phyloP scores from a whole-genome alignment of 2,888 invertebrate species.

The Cheilosia pagana region DNA sequence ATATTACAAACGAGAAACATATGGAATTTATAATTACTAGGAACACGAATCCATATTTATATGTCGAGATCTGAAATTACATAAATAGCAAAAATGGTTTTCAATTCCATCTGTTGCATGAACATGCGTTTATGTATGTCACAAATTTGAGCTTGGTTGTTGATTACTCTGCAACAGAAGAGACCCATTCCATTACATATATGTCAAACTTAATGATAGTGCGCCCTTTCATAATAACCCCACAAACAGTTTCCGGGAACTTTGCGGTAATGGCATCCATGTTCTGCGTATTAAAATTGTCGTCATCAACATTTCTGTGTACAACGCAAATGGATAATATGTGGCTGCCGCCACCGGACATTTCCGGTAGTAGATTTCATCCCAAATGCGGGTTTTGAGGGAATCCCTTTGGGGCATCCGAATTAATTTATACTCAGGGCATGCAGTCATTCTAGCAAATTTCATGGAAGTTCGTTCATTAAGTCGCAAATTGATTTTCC shows the following conservation, averaged over 20 bases:
- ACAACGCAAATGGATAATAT: slow-evolving; percentile 6
- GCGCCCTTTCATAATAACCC: slow-evolving; percentile 32
- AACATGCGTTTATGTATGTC: too few relatives aligned
- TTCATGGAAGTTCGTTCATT: neutral
- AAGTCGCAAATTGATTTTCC: neutral
- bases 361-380: neutral
- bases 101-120: too few relatives aligned
- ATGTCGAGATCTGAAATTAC: too few relatives aligned
- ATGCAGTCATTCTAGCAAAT: neutral
- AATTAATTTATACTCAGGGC: neutral
- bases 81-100: too few relatives aligned
- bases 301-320: slow-evolving; percentile 19
- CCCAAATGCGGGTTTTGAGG: neutral
- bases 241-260: slow-evolving; percentile 47
- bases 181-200: too few relatives aligned
- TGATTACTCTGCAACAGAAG: too few relatives aligned
- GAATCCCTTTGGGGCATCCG: neutral
- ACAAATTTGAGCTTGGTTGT: too few relatives aligned
- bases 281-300: slow-evolving; percentile 32
- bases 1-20: too few relatives aligned
- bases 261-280: slow-evolving; percentile 31
- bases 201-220: slow-evolving; percentile 1
- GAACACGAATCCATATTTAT: too few relatives aligned
- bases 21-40: too few relatives aligned
- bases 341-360: neutral